Base-by-base conservation (phyloP, 1,140 invertebrate genomes). In the Calephelis virginiensis region DNA sequence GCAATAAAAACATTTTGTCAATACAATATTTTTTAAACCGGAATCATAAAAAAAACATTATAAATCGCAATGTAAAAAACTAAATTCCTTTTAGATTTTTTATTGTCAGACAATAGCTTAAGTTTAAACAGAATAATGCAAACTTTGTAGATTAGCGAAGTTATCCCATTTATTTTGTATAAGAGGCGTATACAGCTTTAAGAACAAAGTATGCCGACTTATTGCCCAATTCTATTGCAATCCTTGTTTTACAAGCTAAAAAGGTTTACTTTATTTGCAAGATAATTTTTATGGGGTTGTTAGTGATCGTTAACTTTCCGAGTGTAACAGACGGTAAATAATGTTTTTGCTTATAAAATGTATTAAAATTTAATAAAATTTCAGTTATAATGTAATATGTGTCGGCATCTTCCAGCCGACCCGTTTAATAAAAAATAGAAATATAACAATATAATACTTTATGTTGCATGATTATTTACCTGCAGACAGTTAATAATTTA, bases 131-230 rank as follows among this genome's bases (percentile, higher is more conserved):
- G 13, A 17, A 50, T 50, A 50, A 14, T 50, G 49, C 49, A 7
- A 50, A 50, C 7, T 50, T 50, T 50, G 49, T 50, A 50, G 49
- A 50, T 50, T 50, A 50, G 49, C 49, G 0, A 50, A 50, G 13
- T 50, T 50, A 50, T 50, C 49, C 14, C 40, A 40, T 14, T 50
- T 50, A 7, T 50, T 50, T 49, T 13, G 7, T 50, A 50, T 14
- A 50, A 50, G 6, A 17, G 13, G 8, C 48, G 48, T 6, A 49
- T 49, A 50, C 49, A 50, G 49, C 13, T n/a, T 50, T 17, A 17
- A 50, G 49, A 53, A 53, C 49, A 53, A 53, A 53, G 49, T 53
- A 28, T 53, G 49, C 49, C 49, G 49, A 53, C 17, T 53, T 53
- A 53, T 53, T 53, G 8, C 50, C 8, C 17, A 53, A 53, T 53